Conservation (phyloP, 2,888 invertebrate genomes). For the Drosophila ustulata region DNA sequence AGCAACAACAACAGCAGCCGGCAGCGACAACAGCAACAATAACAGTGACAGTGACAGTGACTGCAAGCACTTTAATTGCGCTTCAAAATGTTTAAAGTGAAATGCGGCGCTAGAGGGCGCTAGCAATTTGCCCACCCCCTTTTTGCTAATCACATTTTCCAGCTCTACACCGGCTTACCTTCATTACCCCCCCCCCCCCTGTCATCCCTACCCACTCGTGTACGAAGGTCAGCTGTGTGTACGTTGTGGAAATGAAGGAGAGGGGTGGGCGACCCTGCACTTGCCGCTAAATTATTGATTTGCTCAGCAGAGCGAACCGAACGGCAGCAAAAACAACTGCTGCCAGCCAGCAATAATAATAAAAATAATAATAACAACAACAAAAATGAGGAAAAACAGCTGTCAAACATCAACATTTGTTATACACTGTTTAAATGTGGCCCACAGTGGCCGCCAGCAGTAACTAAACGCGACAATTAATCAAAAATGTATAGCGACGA, state of each 20-base stretch:
- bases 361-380: constrained; percentile 16
- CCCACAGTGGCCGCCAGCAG: constrained; percentile 6
- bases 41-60: constrained; percentile 25
- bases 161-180: constrained; percentile 19
- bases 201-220: constrained; percentile 1
- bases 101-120: constrained; percentile 11
- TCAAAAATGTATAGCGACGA: not conserved
- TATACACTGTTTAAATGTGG: constrained; percentile 7
- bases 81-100: constrained; percentile 39
- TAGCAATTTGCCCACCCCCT: constrained; percentile 9
- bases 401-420: constrained; percentile 43
- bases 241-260: not conserved
- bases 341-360: constrained; percentile 6
- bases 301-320: constrained; percentile 42
- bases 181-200: not conserved
- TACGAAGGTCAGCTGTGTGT: constrained; percentile 56
- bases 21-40: constrained; percentile 38
- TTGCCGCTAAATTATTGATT: constrained; percentile 69
- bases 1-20: constrained; percentile 42
- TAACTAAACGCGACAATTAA: constrained; percentile 2
- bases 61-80: constrained; percentile 52
- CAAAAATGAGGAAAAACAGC: constrained; percentile 43
- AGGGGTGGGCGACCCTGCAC: constrained; percentile 49
- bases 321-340: constrained; percentile 8
- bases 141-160: constrained; percentile 32